Evolutionary conservation across 2,888 invertebrate species (phyloP).

Genomic region (Hyppa rectilinea): DNA sequence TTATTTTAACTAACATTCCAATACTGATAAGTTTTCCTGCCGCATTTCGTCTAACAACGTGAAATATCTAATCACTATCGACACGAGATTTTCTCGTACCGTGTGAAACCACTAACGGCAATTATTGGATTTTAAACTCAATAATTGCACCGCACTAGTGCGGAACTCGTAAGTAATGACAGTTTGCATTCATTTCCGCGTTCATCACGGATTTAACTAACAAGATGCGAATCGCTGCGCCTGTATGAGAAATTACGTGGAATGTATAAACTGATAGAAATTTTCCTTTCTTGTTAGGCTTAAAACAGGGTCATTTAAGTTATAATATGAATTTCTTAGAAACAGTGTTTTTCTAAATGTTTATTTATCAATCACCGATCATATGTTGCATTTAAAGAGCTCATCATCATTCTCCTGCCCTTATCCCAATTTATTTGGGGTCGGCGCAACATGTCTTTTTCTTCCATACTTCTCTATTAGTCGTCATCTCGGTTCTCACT

Average conservation of each 20-base stretch:
- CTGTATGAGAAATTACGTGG: conserved; percentile 2
- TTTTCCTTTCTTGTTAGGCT: neutral
- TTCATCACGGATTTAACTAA: conserved; percentile 44
- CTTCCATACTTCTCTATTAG: no score
- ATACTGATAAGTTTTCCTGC: neutral
- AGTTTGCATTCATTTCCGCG: conserved; percentile 55
- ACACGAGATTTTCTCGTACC: conserved; percentile 15
- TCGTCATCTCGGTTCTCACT: no score
- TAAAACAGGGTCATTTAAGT: no score
- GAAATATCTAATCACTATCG: neutral
- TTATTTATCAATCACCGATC: no score
- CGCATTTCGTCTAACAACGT: neutral
- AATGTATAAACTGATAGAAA: no score
- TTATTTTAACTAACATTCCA: neutral
- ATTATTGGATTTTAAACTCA: conserved; percentile 58
- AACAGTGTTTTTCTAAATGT: no score
- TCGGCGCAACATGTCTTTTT: no score
- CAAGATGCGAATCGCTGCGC: conserved; percentile 11
- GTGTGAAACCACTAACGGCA: conserved; percentile 20
- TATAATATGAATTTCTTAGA: neutral
- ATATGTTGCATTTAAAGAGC: no score
- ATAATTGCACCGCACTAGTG: conserved; percentile 57
- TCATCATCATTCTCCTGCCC: no score
- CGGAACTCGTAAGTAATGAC: conserved; percentile 59
- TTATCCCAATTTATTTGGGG: no score